Percentiles rank a stretch among this genome's conserved stretches.
These are phyloP conservation scores for Caenorhabditis tropicalis DNA, from an alignment of 1,140 invertebrate genomes.

Conservation along the genomic window DNA sequence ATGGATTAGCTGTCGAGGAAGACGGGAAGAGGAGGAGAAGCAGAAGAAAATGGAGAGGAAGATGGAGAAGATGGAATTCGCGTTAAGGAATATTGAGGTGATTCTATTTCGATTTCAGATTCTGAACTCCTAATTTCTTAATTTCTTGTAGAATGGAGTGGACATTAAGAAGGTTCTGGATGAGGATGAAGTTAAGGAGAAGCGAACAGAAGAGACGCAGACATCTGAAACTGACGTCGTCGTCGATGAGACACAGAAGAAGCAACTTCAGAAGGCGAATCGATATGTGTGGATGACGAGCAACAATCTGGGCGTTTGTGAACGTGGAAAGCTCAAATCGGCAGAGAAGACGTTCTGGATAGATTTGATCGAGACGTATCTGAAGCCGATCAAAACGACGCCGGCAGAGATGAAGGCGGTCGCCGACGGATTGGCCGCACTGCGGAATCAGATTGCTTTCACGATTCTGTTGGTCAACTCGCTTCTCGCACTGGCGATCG, in stretches of 20 bases:
- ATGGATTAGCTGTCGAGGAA: background rate
- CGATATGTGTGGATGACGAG: slow-evolving; percentile 63
- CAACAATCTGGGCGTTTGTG: slow-evolving; percentile 53
- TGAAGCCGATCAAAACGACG: slow-evolving; percentile 63
- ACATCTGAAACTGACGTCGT: background rate
- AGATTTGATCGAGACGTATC: slow-evolving; percentile 68
- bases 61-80: slow-evolving; percentile 21
- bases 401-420: slow-evolving; percentile 67
- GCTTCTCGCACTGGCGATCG: slow-evolving; percentile 74
- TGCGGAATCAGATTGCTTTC: slow-evolving; percentile 75
- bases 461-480: slow-evolving; percentile 75
- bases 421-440: slow-evolving; percentile 72
- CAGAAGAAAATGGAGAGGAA: slow-evolving; percentile 31
- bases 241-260: background rate
- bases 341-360: slow-evolving; percentile 68
- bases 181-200: slow-evolving; percentile 13
- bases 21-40: background rate
- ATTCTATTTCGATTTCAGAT: no score
- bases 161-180: slow-evolving; percentile 18
- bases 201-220: slow-evolving; percentile 12
- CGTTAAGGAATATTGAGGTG: slow-evolving; percentile 8
- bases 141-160: background rate
- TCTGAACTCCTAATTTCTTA: no score
- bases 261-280: slow-evolving; percentile 26
- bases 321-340: slow-evolving; percentile 61